A percentile compares a stretch with the other conserved stretches of the same genome.
Evolutionary conservation across 2,113 vertebrate genomes (phyloP).

Genomic region (Tragelaphus strepsiceros): DNA sequence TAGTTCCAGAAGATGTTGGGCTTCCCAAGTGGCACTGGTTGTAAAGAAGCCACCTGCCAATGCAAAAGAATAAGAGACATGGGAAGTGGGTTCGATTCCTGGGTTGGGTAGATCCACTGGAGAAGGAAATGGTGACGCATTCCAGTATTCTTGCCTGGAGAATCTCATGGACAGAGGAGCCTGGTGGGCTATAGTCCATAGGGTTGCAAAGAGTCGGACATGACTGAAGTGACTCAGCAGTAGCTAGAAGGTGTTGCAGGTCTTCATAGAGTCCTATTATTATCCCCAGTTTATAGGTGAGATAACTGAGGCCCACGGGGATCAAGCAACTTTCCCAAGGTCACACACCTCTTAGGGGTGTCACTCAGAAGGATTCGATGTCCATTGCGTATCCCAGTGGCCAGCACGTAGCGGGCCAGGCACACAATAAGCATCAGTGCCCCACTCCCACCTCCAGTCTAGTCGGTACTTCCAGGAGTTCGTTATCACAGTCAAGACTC

Average conservation of each 20-base stretch:
- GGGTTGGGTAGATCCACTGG: not conserved
- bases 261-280: not conserved
- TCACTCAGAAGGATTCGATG: not conserved
- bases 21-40: not conserved
- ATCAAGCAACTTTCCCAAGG: not conserved
- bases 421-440: not conserved
- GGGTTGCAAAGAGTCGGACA: not conserved
- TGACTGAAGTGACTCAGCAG: not conserved
- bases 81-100: not conserved
- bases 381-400: fast-evolving
- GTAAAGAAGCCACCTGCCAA: not conserved
- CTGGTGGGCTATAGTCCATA: not conserved
- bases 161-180: not conserved
- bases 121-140: not conserved
- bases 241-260: not conserved
- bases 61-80: not conserved
- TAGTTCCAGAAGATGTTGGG: not conserved
- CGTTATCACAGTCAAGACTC: not conserved
- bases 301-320: not conserved
- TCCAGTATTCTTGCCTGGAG: not conserved
- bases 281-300: not conserved
- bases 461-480: not conserved
- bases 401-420: fast-evolving
- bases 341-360: not conserved
- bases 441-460: not conserved